Evolutionary conservation across 2,888 invertebrate species (phyloP).

Genomic region (Lasioglossum leucozonium): DNA sequence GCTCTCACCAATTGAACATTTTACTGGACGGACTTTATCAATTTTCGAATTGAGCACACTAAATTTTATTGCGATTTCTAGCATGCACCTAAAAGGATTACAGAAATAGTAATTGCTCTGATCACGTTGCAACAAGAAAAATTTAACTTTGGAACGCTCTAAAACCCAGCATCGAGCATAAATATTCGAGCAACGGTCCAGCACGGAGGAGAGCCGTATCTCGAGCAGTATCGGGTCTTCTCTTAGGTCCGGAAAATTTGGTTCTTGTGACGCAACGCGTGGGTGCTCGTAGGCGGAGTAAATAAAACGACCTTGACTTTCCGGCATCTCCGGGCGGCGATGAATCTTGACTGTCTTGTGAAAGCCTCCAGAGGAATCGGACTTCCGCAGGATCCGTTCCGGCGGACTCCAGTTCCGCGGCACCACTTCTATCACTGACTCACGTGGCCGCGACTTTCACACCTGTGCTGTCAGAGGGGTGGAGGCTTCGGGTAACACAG

Average conservation of each 20-base stretch:
- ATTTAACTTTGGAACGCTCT: background rate
- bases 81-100: too few species aligned
- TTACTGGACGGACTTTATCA: background rate
- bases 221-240: background rate
- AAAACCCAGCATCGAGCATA: background rate
- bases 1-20: background rate
- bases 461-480: background rate
- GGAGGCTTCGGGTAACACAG: background rate
- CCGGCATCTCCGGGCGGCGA: constrained; percentile 92
- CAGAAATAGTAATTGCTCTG: too few species aligned
- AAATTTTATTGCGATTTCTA: background rate
- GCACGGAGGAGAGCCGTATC: background rate
- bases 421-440: constrained; percentile 50
- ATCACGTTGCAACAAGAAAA: background rate
- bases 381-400: constrained; percentile 85
- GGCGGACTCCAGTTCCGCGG: constrained; percentile 84
- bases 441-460: constrained; percentile 44
- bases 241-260: background rate
- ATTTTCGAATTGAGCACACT: background rate
- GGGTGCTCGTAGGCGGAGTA: constrained; percentile 9
- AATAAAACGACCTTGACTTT: constrained; percentile 90
- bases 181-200: background rate
- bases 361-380: constrained; percentile 90
- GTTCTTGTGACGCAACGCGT: background rate
- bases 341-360: constrained; percentile 93